These are phyloP conservation scores for Yponomeuta sedellus DNA, from an alignment of 2,888 invertebrate species.

Conservation along the genomic window DNA sequence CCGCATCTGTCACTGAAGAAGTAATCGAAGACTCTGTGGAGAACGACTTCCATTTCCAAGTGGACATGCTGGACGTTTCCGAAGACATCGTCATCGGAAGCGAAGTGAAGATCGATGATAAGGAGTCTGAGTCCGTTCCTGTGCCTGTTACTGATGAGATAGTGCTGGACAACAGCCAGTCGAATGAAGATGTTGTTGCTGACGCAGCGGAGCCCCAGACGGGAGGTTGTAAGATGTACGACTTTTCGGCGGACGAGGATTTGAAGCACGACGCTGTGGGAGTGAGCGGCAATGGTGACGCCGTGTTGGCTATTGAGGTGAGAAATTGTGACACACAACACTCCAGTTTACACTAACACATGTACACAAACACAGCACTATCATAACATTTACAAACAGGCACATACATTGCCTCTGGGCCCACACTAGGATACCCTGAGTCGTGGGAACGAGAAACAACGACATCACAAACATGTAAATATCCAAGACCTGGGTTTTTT, in stretches of 20 bases:
- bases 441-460: too few species aligned
- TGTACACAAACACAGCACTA: not conserved
- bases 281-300: constrained; percentile 59
- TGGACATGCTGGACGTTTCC: constrained; percentile 66
- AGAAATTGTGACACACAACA: constrained; percentile 22
- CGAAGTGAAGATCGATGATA: constrained; percentile 47
- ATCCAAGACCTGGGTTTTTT: too few species aligned
- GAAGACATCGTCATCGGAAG: constrained; percentile 66
- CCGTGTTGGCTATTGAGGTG: constrained; percentile 67
- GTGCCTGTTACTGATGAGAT: constrained; percentile 48
- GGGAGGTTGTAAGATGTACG: constrained; percentile 56
- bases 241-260: constrained; percentile 59
- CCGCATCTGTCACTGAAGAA: constrained; percentile 7
- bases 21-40: constrained; percentile 30
- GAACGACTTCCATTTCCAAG: constrained; percentile 50
- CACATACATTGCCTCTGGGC: too few species aligned
- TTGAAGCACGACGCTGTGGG: constrained; percentile 49
- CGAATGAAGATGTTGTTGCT: constrained; percentile 37
- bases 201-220: constrained; percentile 26
- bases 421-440: too few species aligned
- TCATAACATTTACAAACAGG: too few species aligned
- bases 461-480: too few species aligned
- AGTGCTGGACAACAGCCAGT: constrained; percentile 63
- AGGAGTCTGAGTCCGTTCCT: constrained; percentile 31
- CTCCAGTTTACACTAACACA: not conserved